phyloP scores from a whole-genome alignment of 2,888 invertebrate genomes.

The Monopis laevigella region DNA sequence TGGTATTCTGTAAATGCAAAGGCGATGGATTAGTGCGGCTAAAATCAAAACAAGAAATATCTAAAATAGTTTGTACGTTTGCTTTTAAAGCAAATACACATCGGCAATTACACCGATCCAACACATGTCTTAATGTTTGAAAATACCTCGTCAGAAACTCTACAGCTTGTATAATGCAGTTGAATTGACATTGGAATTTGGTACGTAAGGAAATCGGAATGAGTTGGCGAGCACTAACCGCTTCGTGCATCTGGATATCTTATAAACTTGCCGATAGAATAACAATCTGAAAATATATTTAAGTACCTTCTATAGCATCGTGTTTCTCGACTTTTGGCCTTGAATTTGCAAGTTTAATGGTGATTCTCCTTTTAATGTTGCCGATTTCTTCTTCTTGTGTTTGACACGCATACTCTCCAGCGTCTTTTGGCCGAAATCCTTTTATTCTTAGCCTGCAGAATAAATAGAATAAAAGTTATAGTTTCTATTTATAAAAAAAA shows the following conservation, averaged over 20 bases:
- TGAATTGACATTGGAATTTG: background rate
- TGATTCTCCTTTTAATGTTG: slow-evolving; percentile 34
- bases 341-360: slow-evolving; percentile 29
- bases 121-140: background rate
- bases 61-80: no score
- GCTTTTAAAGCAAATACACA: no score
- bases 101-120: no score
- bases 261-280: no score
- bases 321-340: slow-evolving; percentile 19
- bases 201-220: no score
- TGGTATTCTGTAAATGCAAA: slow-evolving; percentile 39
- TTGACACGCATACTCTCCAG: slow-evolving; percentile 54
- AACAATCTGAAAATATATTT: slow-evolving; percentile 11
- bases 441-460: slow-evolving; percentile 56
- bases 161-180: background rate
- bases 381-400: slow-evolving; percentile 30
- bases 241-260: no score
- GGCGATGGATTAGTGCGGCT: background rate
- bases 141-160: background rate
- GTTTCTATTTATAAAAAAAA: no score
- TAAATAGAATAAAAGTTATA: no score
- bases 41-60: slow-evolving; percentile 1
- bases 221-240: no score
- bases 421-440: slow-evolving; percentile 49
- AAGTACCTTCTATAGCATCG: slow-evolving; percentile 37